Percentiles rank a stretch among this genome's conserved stretches.
Evolutionary conservation across 37 sponge, comb jelly and placozoan genomes (phyloP).

Genomic region (Spongia lamella): DNA sequence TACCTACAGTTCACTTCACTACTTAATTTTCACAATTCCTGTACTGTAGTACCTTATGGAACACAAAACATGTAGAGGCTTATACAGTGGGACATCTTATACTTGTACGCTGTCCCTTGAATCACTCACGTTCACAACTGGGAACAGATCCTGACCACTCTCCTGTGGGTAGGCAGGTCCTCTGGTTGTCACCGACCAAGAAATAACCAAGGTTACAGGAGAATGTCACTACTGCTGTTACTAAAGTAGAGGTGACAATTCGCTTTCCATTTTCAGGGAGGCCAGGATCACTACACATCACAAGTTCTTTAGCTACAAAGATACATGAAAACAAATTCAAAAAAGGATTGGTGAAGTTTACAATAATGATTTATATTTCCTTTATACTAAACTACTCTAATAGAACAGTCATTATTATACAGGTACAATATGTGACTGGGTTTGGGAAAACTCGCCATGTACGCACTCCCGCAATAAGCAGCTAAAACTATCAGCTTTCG

Average conservation of each 20-base stretch:
- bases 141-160: constrained; percentile 35
- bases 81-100: not conserved
- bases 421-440: no score
- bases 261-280: constrained; percentile 48
- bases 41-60: no score
- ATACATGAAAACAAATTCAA: not conserved
- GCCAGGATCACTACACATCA: constrained; percentile 55
- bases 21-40: no score
- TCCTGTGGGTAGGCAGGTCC: constrained; percentile 29
- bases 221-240: constrained; percentile 17
- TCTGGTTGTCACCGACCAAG: constrained; percentile 31
- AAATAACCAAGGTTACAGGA: constrained; percentile 52
- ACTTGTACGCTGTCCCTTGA: no score
- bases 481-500: no score
- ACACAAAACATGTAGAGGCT: not conserved
- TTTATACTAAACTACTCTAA: no score
- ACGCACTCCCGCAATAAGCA: no score
- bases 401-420: no score
- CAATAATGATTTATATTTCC: no score
- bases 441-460: no score
- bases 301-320: not conserved
- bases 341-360: no score
- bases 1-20: no score
- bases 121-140: constrained; percentile 7
- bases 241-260: constrained; percentile 6